phyloP scores from a whole-genome alignment of 2,888 invertebrate genomes.

The Emmelina monodactyla region DNA sequence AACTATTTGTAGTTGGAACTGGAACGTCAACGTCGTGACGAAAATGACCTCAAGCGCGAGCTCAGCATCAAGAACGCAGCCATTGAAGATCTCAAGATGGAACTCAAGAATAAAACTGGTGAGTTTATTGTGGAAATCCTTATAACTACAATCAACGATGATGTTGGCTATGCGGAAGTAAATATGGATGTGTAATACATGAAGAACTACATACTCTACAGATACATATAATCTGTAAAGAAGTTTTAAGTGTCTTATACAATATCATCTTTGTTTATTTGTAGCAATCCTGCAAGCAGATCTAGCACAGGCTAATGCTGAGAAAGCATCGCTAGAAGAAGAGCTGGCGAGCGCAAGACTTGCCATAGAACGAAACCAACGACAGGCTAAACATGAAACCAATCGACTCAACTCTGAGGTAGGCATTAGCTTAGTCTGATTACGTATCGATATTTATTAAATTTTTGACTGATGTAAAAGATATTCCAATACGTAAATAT shows the following conservation, averaged over 20 bases:
- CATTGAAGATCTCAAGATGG: constrained; percentile 82
- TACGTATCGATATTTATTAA: too few relatives aligned
- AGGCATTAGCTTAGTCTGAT: constrained; percentile 7
- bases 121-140: constrained; percentile 18
- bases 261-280: too few relatives aligned
- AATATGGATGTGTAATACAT: too few relatives aligned
- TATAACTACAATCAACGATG: too few relatives aligned
- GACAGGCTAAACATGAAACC: constrained; percentile 79
- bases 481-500: too few relatives aligned
- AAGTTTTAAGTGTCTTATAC: too few relatives aligned
- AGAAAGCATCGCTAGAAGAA: constrained; percentile 81
- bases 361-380: constrained; percentile 74
- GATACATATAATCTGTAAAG: too few relatives aligned
- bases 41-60: constrained; percentile 79
- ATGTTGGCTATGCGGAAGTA: too few relatives aligned
- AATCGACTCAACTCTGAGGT: constrained; percentile 79
- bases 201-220: too few relatives aligned
- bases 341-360: constrained; percentile 77
- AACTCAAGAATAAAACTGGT: constrained; percentile 79
- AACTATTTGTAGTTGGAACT: constrained; percentile 66
- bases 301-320: constrained; percentile 76
- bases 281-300: constrained; percentile 79
- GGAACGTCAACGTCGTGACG: constrained; percentile 80
- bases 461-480: too few relatives aligned
- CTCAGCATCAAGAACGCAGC: constrained; percentile 76